Conservation (phyloP, 92 coral and sea anemone species). For the Porites evermanni region DNA sequence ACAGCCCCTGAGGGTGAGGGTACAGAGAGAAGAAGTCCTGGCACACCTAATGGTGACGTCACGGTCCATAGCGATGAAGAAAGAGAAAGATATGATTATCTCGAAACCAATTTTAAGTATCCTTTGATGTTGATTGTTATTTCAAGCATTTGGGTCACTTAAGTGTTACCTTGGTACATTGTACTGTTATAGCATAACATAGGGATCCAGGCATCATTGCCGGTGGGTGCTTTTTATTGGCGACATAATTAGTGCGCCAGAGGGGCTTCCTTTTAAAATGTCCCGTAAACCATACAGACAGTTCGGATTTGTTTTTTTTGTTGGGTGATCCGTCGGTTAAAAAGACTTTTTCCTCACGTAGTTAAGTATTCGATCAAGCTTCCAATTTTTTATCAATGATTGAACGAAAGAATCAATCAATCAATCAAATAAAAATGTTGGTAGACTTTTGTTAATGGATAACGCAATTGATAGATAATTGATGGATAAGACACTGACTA, state of each 20-base stretch:
- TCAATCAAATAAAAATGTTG: background rate
- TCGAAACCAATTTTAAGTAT: slow-evolving; percentile 98
- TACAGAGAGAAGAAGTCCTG: slow-evolving; percentile 47
- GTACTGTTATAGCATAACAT: no score
- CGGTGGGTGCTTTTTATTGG: no score
- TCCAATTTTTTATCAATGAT: background rate
- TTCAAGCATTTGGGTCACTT: background rate
- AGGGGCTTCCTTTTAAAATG: background rate
- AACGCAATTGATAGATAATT: no score
- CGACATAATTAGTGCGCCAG: background rate
- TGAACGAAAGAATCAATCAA: background rate
- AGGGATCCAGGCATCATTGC: no score
- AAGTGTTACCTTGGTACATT: no score
- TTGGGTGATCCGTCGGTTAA: background rate
- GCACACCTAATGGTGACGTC: slow-evolving; percentile 69
- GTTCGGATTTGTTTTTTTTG: background rate
- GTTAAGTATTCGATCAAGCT: background rate
- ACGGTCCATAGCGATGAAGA: slow-evolving; percentile 60
- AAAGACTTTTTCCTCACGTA: no score
- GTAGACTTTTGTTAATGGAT: no score
- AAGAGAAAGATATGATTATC: slow-evolving; percentile 85
- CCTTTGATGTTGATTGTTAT: slow-evolving; percentile 54
- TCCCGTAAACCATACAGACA: background rate
- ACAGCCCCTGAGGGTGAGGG: slow-evolving; percentile 65
- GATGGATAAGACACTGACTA: no score